A percentile compares a stretch with the other conserved stretches of the same genome.
Conservation (phyloP, 2,113 vertebrate genomes). For the Mola mola region DNA sequence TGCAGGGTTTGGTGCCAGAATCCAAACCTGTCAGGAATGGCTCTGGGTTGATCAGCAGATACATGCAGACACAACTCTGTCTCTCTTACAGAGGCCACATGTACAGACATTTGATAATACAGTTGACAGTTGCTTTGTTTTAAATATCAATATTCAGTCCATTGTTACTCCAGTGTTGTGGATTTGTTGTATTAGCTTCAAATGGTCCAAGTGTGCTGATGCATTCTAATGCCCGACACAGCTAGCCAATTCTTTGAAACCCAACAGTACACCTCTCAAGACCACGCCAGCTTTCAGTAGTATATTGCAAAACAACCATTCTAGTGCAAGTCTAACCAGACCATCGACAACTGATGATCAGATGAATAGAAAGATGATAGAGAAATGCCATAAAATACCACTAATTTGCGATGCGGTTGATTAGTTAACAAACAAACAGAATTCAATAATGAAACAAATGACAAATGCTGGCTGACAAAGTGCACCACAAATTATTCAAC, state of each 20-base stretch:
- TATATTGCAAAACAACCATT: slow-evolving; percentile 62
- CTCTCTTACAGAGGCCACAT: slow-evolving; percentile 20
- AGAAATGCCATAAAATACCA: slow-evolving; percentile 33
- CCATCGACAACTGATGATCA: slow-evolving; percentile 32
- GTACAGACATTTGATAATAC: slow-evolving; percentile 1
- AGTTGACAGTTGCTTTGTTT: slow-evolving; percentile 20
- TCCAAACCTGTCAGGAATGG: neutral
- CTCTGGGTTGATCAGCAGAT: slow-evolving; percentile 31
- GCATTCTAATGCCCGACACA: slow-evolving; percentile 56
- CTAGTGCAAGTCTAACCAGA: slow-evolving; percentile 72
- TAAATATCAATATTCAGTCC: slow-evolving; percentile 18
- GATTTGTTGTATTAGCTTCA: slow-evolving; percentile 47
- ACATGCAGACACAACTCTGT: slow-evolving; percentile 20
- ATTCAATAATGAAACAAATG: neutral
- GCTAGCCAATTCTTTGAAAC: neutral
- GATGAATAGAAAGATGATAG: slow-evolving; percentile 14
- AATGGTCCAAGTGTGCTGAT: slow-evolving; percentile 8
- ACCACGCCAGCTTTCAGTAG: slow-evolving; percentile 67
- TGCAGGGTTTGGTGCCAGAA: too few species aligned
- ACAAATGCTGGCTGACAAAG: neutral
- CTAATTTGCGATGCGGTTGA: slow-evolving; percentile 19
- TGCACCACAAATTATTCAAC: neutral
- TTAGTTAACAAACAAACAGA: slow-evolving; percentile 16
- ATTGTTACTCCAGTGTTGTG: slow-evolving; percentile 67
- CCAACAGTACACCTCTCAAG: slow-evolving; percentile 18